These are phyloP conservation scores for Sepiola atlantica DNA, from an alignment of 2,888 invertebrate species.

Conservation along the genomic window DNA sequence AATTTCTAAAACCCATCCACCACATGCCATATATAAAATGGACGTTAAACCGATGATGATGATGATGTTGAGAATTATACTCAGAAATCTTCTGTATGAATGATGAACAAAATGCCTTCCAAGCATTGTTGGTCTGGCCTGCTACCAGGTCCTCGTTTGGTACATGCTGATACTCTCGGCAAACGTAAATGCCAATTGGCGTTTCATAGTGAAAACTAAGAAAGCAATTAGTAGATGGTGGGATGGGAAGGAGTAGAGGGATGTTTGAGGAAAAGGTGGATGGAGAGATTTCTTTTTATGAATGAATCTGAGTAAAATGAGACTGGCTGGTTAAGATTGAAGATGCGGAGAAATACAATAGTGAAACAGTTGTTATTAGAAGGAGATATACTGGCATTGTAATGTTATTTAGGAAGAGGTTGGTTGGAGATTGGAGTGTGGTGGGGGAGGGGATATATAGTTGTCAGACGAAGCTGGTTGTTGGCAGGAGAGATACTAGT, in stretches of 20 bases:
- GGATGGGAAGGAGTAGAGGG: background rate
- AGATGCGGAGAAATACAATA: background rate
- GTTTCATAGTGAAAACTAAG: background rate
- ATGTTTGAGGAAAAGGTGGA: background rate
- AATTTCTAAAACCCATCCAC: too few species aligned
- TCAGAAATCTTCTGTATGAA: too few species aligned
- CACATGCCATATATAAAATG: too few species aligned
- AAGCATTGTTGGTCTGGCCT: background rate
- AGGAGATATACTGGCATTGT: background rate
- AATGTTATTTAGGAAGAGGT: background rate
- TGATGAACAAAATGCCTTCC: background rate
- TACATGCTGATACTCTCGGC: background rate
- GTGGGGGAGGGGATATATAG: background rate
- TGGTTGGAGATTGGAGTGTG: background rate
- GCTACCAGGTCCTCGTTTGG: background rate
- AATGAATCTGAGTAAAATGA: background rate
- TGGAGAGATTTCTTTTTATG: background rate
- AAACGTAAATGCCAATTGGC: background rate
- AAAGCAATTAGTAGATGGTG: background rate
- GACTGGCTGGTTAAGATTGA: background rate
- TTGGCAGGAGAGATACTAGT: background rate
- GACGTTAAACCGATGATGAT: too few species aligned
- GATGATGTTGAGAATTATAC: too few species aligned
- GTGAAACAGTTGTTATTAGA: background rate
- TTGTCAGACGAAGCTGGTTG: background rate